Evolutionary conservation across 2,888 invertebrate genomes (phyloP), one percentile per base, ranked within the genome.

Genomic region (Papilio demoleus): DNA sequence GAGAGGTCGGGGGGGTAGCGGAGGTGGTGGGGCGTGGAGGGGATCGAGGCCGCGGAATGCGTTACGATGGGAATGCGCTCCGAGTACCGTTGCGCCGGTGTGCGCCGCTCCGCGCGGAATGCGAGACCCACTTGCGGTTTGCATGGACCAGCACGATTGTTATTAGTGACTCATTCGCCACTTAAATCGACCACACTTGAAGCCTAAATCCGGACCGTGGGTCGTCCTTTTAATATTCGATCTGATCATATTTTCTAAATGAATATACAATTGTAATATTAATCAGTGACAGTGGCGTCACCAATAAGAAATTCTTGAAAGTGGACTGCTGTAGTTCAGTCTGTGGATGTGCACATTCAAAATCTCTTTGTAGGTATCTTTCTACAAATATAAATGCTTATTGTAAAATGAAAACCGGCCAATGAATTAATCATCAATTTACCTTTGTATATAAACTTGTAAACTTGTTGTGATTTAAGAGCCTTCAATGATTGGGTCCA

Each of bases 31-130:
- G 82, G 77, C 81, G 74, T 73, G 74, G 81, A 74, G 75, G 73
- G 76, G 73, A 76, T 61, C 70, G 73, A 78, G 76, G 77, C 82
- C 79, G 83, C 85, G 90, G 88, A 88, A 89, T 90, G 88, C 86
- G 87, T 85, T 81, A 82, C 84, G 87, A 88, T 90, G 90, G 88
- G 90, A 90, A 91, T 89, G 91, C 86, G 88, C 87, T 84, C 82
- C 77, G 84, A 90, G 91, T 92, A 92, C 92, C 92, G 92, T 92
- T 92, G 88, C 77, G 83, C 79, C 83, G 82, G 81, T 81, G 82
- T 79, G 79, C 81, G 76, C 78, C 80, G 79, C 81, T 75, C 77
- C 79, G 77, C 77, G 78, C 79, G 91, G 92, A 90, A 91, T 92
- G 91, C 87, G 86, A 88, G 89, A 82, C 91, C 88, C 86, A 90